Conservation (phyloP, 1,140 invertebrate species). For the Homalodisca vitripennis region DNA sequence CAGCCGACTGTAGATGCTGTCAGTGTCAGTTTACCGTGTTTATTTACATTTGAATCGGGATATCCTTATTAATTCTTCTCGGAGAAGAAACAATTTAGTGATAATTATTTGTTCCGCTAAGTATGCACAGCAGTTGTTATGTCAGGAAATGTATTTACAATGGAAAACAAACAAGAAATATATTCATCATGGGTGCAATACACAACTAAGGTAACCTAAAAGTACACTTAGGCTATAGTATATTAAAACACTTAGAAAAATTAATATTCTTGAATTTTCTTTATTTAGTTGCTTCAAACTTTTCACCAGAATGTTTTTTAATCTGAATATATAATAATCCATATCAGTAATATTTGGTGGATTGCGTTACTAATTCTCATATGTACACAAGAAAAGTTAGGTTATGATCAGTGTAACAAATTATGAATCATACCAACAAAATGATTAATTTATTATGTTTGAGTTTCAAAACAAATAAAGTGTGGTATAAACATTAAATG, state of each 20-base stretch:
- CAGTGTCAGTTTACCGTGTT: conserved; percentile 12
- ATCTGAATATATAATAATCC: neutral
- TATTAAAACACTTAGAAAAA: neutral
- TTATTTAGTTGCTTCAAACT: neutral
- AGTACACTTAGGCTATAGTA: neutral
- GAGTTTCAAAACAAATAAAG: too few relatives aligned
- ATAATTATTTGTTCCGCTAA: neutral
- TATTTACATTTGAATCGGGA: neutral
- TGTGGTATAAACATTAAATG: too few relatives aligned
- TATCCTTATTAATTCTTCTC: neutral
- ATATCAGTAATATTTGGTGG: neutral
- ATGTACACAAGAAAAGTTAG: too few relatives aligned
- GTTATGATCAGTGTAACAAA: too few relatives aligned
- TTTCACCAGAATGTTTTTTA: neutral
- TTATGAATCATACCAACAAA: too few relatives aligned
- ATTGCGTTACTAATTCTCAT: too few relatives aligned
- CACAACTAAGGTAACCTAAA: conserved; percentile 50
- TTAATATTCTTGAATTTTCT: neutral
- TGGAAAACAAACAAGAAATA: conserved; percentile 55
- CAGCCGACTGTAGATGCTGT: neutral
- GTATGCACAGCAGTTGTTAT: conserved; percentile 20
- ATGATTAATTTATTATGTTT: too few relatives aligned
- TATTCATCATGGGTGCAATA: conserved; percentile 56
- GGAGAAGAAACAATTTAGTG: neutral
- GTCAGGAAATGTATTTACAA: conserved; percentile 36